These are phyloP conservation scores for Hypercompe scribonia DNA, from an alignment of 2,888 invertebrate species.

Conservation along the genomic window DNA sequence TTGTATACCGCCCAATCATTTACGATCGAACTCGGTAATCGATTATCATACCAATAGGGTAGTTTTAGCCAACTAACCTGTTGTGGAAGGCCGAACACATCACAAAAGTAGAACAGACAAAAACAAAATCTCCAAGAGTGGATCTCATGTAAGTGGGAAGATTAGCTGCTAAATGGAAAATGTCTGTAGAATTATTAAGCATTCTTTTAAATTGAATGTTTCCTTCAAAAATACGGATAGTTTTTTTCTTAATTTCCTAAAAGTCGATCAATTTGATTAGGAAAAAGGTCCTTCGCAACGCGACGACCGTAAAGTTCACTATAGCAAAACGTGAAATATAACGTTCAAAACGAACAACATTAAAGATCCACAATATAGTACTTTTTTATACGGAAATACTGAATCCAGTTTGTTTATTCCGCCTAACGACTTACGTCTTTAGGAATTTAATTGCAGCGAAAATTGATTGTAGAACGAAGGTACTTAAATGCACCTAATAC, in stretches of 20 bases:
- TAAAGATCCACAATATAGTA: neutral
- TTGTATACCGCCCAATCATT: slow-evolving; percentile 55
- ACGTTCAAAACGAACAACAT: neutral
- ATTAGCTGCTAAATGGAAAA: slow-evolving; percentile 25
- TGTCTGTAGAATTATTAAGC: slow-evolving; percentile 31
- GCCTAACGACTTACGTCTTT: neutral
- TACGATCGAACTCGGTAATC: slow-evolving; percentile 63
- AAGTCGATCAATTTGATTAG: neutral
- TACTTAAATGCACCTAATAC: neutral
- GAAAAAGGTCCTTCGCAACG: neutral
- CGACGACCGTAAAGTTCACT: neutral
- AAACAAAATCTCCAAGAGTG: slow-evolving; percentile 33
- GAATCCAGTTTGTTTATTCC: neutral
- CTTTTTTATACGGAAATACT: neutral
- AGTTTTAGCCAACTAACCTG: slow-evolving; percentile 67
- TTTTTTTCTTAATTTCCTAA: neutral
- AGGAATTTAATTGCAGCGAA: neutral
- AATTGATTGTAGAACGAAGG: neutral
- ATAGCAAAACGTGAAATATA: neutral
- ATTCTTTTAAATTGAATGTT: slow-evolving; percentile 5
- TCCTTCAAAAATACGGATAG: neutral
- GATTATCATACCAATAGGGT: slow-evolving; percentile 80
- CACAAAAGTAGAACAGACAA: slow-evolving; percentile 42
- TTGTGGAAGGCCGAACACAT: slow-evolving; percentile 53
- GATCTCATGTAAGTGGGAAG: slow-evolving; percentile 39